Conservation (phyloP, 30 jellyfish, hydroid and myxozoan species). For the Aurelia coerulea region DNA sequence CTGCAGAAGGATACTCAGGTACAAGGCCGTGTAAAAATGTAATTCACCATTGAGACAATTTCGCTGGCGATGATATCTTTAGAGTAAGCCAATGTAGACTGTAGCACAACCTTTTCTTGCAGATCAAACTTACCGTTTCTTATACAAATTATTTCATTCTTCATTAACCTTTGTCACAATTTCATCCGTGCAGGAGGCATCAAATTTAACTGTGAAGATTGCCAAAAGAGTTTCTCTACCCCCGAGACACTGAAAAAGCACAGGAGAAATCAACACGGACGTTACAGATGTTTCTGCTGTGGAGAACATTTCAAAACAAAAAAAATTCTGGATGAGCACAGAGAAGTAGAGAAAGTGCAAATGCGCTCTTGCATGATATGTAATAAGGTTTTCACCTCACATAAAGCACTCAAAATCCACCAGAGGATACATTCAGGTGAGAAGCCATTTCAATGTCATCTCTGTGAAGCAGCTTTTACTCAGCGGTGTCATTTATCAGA, state of each 20-base stretch:
- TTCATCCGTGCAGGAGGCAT: no score
- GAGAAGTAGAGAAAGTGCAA: background rate
- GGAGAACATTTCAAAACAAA: background rate
- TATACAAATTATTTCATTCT: no score
- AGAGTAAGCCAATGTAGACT: no score
- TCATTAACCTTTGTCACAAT: no score
- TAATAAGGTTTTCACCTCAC: background rate
- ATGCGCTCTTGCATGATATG: conserved; percentile 1
- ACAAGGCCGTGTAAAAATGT: no score
- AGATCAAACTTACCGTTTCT: no score
- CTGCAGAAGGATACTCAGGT: no score
- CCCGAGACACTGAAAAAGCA: background rate
- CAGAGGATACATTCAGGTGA: conserved; percentile 31
- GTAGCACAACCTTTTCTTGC: no score
- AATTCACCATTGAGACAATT: no score
- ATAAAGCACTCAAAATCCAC: conserved; percentile 6
- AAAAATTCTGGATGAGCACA: background rate
- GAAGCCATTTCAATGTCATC: conserved; percentile 6
- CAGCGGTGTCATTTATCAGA: conserved; percentile 19
- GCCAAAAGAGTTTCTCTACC: background rate
- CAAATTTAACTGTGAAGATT: background rate
- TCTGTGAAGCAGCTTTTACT: conserved; percentile 28
- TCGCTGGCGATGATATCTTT: no score
- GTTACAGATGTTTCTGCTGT: background rate
- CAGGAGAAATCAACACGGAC: background rate